These are phyloP conservation scores for Hyperoplus lanceolatus DNA, from an alignment of 2,797 vertebrate genomes.

Conservation along the genomic window DNA sequence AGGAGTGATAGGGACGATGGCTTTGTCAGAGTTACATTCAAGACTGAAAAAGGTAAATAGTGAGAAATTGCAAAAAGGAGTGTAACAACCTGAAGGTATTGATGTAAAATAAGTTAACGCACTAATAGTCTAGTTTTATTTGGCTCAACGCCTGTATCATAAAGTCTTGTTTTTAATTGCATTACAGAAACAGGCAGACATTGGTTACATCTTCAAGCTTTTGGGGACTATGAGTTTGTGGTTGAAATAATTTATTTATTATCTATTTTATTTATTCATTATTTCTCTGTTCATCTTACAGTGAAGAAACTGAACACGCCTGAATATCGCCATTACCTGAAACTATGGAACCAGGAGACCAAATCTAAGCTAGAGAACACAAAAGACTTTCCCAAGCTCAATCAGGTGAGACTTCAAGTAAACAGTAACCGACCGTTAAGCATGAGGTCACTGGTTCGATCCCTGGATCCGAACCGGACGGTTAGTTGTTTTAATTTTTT, in stretches of 20 bases:
- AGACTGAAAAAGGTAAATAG: conserved; percentile 91
- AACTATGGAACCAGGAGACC: conserved; percentile 94
- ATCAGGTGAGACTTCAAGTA: conserved; percentile 85
- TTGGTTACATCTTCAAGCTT: background rate
- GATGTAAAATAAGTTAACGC: background rate
- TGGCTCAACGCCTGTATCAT: background rate
- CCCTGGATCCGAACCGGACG: too few relatives aligned
- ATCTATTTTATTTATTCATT: too few relatives aligned
- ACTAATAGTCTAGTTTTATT: background rate
- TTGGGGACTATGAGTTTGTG: background rate
- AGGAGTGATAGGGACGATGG: conserved; percentile 91
- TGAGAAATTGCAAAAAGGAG: background rate
- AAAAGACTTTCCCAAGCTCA: conserved; percentile 94
- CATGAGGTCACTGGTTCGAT: too few relatives aligned
- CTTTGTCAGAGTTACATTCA: conserved; percentile 95
- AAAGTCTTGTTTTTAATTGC: background rate
- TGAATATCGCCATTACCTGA: conserved; percentile 94
- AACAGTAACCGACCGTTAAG: too few relatives aligned
- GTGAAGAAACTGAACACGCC: conserved; percentile 92
- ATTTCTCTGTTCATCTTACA: conserved; percentile 63
- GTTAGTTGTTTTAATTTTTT: too few relatives aligned
- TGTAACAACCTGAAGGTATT: background rate
- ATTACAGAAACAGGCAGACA: background rate
- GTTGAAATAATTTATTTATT: background rate
- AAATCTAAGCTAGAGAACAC: conserved; percentile 89